Evolutionary conservation across 1,140 invertebrate genomes (phyloP), one percentile per base, ranked within the genome.

Genomic region (Adelges cooleyi): DNA sequence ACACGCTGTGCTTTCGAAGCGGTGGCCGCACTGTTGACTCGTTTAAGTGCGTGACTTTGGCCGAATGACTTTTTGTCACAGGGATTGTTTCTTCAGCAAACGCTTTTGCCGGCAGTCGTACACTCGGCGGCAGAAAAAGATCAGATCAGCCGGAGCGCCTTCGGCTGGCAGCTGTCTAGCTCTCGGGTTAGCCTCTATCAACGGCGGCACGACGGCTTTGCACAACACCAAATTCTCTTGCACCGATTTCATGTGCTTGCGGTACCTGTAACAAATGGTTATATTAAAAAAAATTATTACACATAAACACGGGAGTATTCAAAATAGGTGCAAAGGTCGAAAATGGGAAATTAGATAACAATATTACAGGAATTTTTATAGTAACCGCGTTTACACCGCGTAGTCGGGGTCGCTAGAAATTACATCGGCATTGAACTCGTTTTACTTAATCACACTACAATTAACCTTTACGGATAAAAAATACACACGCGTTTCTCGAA

Each of bases 51-150:
- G 6, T 6, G 13, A 8, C 36, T 10, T 15, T 17, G 29, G 18
- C 33, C 22, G n/a, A 13, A 23, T 3, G 10, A 23, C n/a, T 59
- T 18, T 59, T 11, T 40, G 56, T 62, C 56, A 62, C 33, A 62
- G 56, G 17, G 23, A 65, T 29, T 70, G 71, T 78, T 84, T 82
- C 72, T 85, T 85, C 46, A 85, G 79, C 67, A 89, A 81, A 69
- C 86, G 84, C 71, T 86, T 88, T 66, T 90, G 86, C 65, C 92
- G 82, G 77, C 92, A 95, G 76, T 97, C 94, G 77, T 96, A 97
- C 33, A 95, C 90, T 69, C 88, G 86, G 17, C 91, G 84, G 77
- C 93, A 96, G 77, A 95, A 91, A 71, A 96, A 90, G 2, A 98
- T 89, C 74, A 91, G 84, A 68, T 95, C 92, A 5, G 86, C 80